phyloP scores from a whole-genome alignment of 2,797 vertebrate genomes.

The Halcyon badia region DNA sequence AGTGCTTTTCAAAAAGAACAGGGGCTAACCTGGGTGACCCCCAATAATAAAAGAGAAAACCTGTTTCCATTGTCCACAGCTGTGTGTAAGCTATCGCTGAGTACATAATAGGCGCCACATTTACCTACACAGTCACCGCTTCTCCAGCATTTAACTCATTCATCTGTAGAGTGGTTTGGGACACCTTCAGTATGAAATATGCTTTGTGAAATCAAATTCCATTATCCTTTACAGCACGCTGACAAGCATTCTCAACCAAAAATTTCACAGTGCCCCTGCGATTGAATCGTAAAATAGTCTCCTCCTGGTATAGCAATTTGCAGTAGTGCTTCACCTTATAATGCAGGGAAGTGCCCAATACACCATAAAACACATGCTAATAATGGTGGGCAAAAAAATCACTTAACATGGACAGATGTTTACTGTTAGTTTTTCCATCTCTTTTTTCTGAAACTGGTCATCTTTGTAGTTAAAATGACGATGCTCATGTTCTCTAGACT shows the following conservation, averaged over 20 bases:
- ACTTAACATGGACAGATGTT: background rate
- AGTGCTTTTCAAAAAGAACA: slow-evolving; percentile 71
- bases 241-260: slow-evolving; percentile 53
- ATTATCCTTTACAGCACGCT: slow-evolving; percentile 49
- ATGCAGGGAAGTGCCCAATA: background rate
- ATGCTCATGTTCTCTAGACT: background rate
- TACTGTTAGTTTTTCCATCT: background rate
- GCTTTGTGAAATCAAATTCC: slow-evolving; percentile 66
- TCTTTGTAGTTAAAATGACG: background rate
- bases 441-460: background rate
- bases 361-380: background rate
- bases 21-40: slow-evolving; percentile 67
- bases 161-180: slow-evolving; percentile 54
- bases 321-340: background rate
- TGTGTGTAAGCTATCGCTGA: slow-evolving; percentile 27
- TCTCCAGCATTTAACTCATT: slow-evolving; percentile 45
- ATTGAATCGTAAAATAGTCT: slow-evolving; percentile 43
- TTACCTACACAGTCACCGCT: slow-evolving; percentile 45
- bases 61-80: slow-evolving; percentile 70
- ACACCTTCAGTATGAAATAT: slow-evolving; percentile 51
- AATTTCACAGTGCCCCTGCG: slow-evolving; percentile 44
- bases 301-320: slow-evolving; percentile 19
- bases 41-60: slow-evolving; percentile 65
- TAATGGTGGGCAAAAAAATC: background rate
- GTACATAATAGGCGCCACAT: slow-evolving; percentile 53